Conservation (phyloP, 2,888 invertebrate species). For the Plebejus anna region DNA sequence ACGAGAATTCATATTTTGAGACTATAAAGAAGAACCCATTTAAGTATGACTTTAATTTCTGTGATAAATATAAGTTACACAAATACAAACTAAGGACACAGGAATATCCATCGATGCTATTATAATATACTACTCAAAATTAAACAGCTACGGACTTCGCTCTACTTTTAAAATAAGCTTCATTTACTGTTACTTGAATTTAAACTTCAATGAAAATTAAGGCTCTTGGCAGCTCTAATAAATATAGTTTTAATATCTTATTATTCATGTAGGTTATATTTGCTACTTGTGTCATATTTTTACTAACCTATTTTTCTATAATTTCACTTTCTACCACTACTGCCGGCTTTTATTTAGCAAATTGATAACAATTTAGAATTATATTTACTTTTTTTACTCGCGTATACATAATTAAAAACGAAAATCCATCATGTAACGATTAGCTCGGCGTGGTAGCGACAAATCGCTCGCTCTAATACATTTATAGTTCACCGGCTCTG, state of each 20-base stretch:
- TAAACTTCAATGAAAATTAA: no score
- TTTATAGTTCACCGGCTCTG: slow-evolving; percentile 44
- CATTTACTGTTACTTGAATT: no score
- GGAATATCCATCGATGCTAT: slow-evolving; percentile 67
- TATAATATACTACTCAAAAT: slow-evolving; percentile 45
- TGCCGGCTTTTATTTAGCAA: no score
- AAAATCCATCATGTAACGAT: neutral
- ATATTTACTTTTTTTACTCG: no score
- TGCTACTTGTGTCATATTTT: no score
- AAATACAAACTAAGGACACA: slow-evolving; percentile 43
- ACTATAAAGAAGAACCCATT: slow-evolving; percentile 39
- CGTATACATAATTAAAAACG: neutral
- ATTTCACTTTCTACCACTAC: neutral
- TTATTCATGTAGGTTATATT: no score
- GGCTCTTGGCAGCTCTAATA: no score
- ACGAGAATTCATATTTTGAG: neutral
- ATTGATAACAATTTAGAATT: no score
- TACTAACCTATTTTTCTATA: neutral
- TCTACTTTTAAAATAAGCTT: slow-evolving; percentile 40
- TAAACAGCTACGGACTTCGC: slow-evolving; percentile 46
- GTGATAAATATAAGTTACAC: slow-evolving; percentile 58
- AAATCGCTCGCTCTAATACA: slow-evolving; percentile 15
- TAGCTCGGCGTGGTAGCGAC: slow-evolving; percentile 31
- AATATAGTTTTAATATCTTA: no score
- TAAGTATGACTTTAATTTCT: slow-evolving; percentile 39